Base-by-base conservation (phyloP, 2,888 invertebrate species). In the Hedya salicella region DNA sequence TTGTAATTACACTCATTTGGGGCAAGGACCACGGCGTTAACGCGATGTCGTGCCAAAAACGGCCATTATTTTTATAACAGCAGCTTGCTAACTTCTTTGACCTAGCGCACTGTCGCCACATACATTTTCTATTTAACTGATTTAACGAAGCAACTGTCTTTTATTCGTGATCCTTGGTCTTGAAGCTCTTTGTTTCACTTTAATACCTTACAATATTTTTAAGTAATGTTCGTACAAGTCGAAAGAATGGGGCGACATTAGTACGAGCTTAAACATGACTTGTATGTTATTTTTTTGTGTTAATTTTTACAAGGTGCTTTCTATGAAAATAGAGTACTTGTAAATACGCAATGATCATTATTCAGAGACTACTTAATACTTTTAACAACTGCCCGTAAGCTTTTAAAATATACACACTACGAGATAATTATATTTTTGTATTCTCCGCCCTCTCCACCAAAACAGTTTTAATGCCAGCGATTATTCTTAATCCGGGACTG, bases 1-100 rank as follows among this genome's bases (percentile, higher is more conserved):
- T 89, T 83, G 85, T 91, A 91, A 92, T 91, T 91, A 87, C 85
- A 82, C 88, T 88, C 89, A 90, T 91, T 91, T 88, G 85, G 86
- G 83, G 79, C 84, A 84, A 88, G 85, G 78, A 89, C 81, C 80
- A 81, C 72, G 80, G 74, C 87, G 86, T 83, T 91, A 91, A 89
- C 87, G 86, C 82, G 84, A 75, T 87, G 86, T 86, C 89, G 91
- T 90, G 91, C 91, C 91, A 90, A 90, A 91, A 89, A 78, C 81
- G 84, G 79, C 83, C 80, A 87, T 90, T 87, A 89, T 89, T 87
- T 89, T 89, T 87, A 84, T 83, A 85, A 83, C 79, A 80, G 75
- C 75, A 77, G 75, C 79, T 80, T 76, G 69, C 74, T 73, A 78
- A 78, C 74, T 80, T 76, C 71, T 74, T 70, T 71, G 73, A 69